Conservation (phyloP, 2,797 vertebrate genomes). For the Spondyliosoma cantharus region DNA sequence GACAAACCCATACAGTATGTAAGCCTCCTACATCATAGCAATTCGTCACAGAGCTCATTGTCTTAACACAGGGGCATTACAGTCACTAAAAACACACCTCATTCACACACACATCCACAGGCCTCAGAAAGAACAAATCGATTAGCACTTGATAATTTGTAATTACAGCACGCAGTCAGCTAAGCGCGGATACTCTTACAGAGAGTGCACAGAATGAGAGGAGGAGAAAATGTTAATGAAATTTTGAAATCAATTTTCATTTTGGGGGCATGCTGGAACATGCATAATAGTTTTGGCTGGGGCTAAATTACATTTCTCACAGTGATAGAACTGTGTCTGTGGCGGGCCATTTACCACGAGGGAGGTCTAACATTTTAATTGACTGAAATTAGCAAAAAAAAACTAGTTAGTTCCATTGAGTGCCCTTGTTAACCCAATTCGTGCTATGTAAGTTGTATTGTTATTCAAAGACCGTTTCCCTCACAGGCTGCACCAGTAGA, state of each 20-base stretch:
- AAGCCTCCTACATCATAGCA: not conserved
- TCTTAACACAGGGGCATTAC: not conserved
- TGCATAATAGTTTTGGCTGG: conserved; percentile 38
- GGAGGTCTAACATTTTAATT: conserved; percentile 53
- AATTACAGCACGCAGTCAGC: conserved; percentile 58
- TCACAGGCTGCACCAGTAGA: conserved; percentile 8
- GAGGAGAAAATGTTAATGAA: conserved; percentile 65
- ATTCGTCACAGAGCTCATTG: not conserved
- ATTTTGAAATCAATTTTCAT: conserved; percentile 74
- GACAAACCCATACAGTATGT: not conserved
- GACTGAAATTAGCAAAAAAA: conserved; percentile 54
- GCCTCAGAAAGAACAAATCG: conserved; percentile 47
- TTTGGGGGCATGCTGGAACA: conserved; percentile 54
- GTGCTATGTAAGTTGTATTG: conserved; percentile 7
- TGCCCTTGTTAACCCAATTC: conserved; percentile 40
- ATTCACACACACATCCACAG: conserved; percentile 21
- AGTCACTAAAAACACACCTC: not conserved
- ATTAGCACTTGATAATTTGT: conserved; percentile 62
- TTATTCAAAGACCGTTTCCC: conserved; percentile 31
- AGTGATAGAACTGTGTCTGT: conserved; percentile 40
- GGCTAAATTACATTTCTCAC: conserved; percentile 60
- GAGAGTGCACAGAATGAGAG: conserved; percentile 33
- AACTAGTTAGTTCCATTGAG: conserved; percentile 29
- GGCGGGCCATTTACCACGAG: conserved; percentile 41
- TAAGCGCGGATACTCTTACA: conserved; percentile 41